phyloP scores from a whole-genome alignment of 2,113 vertebrate species.

The Ictalurus furcatus region DNA sequence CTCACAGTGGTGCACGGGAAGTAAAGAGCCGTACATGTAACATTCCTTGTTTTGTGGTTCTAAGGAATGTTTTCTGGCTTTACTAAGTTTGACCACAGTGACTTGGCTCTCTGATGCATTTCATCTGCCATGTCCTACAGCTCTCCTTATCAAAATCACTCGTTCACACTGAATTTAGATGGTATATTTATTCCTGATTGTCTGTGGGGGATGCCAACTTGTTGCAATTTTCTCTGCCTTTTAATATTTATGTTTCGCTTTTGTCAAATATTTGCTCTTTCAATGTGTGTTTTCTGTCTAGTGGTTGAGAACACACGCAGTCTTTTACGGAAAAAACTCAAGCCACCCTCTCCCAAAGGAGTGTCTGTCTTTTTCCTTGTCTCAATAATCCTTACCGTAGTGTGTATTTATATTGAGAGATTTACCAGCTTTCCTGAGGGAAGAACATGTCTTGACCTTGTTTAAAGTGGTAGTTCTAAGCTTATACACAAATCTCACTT shows the following conservation, averaged over 20 bases:
- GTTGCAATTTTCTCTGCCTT: neutral
- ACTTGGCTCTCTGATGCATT: conserved; percentile 51
- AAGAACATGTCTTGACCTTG: conserved; percentile 4
- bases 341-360: neutral
- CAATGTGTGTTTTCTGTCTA: conserved; percentile 7
- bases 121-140: neutral
- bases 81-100: conserved; percentile 58
- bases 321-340: neutral
- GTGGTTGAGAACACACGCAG: conserved; percentile 6
- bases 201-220: neutral
- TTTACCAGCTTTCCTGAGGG: neutral
- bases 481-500: neutral
- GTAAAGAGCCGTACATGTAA: conserved; percentile 21
- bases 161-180: conserved; percentile 15
- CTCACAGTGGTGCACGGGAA: neutral
- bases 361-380: conserved; percentile 7
- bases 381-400: neutral
- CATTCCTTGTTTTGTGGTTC: conserved; percentile 24
- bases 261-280: conserved; percentile 25
- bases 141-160: conserved; percentile 37
- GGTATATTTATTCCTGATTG: conserved; percentile 11
- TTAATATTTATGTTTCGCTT: conserved; percentile 24
- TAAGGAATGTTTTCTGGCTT: conserved; percentile 55
- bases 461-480: neutral
- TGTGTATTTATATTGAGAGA: neutral